Evolutionary conservation across 2,888 invertebrate genomes (phyloP).

Genomic region (Habroteleia sp.): DNA sequence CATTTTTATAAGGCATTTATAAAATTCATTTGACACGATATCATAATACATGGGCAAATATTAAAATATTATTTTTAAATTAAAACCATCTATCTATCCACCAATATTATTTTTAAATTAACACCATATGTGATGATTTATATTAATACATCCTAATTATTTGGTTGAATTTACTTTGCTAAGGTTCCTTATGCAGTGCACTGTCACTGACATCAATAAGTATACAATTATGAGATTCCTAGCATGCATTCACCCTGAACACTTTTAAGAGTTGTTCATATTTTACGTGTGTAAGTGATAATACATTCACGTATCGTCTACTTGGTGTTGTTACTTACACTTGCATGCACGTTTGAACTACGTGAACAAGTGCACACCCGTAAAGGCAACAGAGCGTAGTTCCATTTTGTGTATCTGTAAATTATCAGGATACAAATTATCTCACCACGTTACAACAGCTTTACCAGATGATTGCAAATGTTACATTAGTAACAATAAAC

Average conservation of each 20-base stretch:
- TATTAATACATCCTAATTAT: no score
- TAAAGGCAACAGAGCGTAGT: conserved; percentile 79
- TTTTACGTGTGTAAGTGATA: conserved; percentile 58
- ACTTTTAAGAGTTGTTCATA: conserved; percentile 65
- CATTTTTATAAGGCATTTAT: no score
- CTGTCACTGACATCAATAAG: conserved; percentile 35
- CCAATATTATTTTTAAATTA: no score
- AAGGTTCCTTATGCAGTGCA: conserved; percentile 14
- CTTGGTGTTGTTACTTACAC: conserved; percentile 41
- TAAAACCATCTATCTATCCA: no score
- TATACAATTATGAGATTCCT: conserved; percentile 73
- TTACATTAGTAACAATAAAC: conserved; percentile 27
- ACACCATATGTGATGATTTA: no score
- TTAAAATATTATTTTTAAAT: no score
- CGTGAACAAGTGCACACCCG: conserved; percentile 71
- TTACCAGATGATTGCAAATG: conserved; percentile 42
- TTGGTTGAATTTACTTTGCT: not conserved
- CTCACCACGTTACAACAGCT: conserved; percentile 46
- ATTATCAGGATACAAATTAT: conserved; percentile 68
- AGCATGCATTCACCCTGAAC: conserved; percentile 79
- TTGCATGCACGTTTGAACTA: conserved; percentile 55
- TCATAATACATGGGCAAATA: no score
- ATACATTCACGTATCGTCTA: conserved; percentile 47
- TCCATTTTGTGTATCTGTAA: conserved; percentile 78
- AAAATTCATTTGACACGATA: no score